Evolutionary conservation across 2,888 invertebrate species (phyloP), one percentile per base, ranked within the genome.

Genomic region (Gnatocerus cornutus): DNA sequence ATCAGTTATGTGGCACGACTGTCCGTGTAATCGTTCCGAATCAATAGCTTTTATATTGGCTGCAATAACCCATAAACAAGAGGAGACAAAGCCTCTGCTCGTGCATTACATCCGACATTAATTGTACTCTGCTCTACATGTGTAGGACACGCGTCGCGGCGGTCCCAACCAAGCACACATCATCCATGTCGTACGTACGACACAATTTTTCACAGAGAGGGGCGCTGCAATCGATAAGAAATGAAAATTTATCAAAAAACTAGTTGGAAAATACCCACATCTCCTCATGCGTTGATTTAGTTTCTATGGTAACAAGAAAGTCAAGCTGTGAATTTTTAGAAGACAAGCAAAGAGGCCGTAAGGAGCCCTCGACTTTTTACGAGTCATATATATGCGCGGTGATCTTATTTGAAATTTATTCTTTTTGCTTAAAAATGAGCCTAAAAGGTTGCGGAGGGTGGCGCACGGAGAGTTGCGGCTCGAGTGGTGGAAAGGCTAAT

Each of bases 121-220:
- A 83, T 84, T 82, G 83, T 81, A 79, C 80, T 78, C 78, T 80
- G 80, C 80, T 83, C 81, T 84, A 84, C 84, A 84, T 82, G 81
- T 84, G 84, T 84, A 82, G 81, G 82, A 84, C 84, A 84, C 80
- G 83, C 82, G 83, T 81, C 82, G 81, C 80, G 82, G 80, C 82
- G 83, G 77, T 79, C 75, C 72, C 77, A 69, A 46, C 69, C 59
- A 69, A 62, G 71, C 68, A 74, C 71, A 68, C 69, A 68, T 71
- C 68, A 71, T 56, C 21, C 61, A 30, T 50, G 45, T 56, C 56
- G 62, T 61, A 2, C 45, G 43, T 52, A 12, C 16, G 39, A 50
- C 67, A 21, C 21, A 21, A 21, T 21, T 21, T 21, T 21, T 21
- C 21, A 21, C 21, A 21, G 21, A 21, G 21, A 21, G 21, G 4